Evolutionary conservation across 2,113 vertebrate species (phyloP).

Genomic region (Xenopus tropicalis): UCB_Xtro_10.0 CM004448.2:109916001-109916500

Average conservation of each 20-base stretch:
- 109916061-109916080: constrained; percentile 94
- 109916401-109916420: not conserved
- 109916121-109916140: constrained; percentile 79
- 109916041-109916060: constrained; percentile 86
- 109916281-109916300: constrained; percentile 79
- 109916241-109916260: constrained; percentile 12
- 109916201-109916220: constrained; percentile 86
- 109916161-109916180: constrained; percentile 83
- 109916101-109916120: constrained; percentile 83
- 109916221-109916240: constrained; percentile 74
- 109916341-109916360: not conserved
- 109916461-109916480: too few species aligned
- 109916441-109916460: too few species aligned
- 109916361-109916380: not conserved
- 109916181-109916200: constrained; percentile 86
- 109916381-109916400: not conserved
- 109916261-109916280: constrained; percentile 45
- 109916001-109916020: constrained; percentile 74
- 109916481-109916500: too few species aligned
- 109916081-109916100: constrained; percentile 94
- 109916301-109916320: constrained; percentile 97
- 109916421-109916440: too few species aligned
- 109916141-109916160: constrained; percentile 83
- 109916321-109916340: constrained; percentile 84
- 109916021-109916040: constrained; percentile 85